phyloP scores from a whole-genome alignment of 1,140 invertebrate species.

The Thaumatotibia leucotreta region DNA sequence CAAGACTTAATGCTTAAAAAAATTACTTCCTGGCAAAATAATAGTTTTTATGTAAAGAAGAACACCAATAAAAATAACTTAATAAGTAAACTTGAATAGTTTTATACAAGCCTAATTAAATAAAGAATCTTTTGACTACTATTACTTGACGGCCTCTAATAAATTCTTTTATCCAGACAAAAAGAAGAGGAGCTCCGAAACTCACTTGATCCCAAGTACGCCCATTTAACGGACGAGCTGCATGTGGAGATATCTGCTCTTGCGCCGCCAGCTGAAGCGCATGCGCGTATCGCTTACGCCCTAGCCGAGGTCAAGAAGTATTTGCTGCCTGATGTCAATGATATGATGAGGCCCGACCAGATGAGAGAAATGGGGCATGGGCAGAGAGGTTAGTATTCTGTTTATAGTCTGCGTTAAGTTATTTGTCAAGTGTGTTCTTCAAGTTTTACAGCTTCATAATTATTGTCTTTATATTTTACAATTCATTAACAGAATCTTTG shows the following conservation, averaged over 20 bases:
- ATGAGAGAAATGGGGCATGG: slow-evolving; percentile 57
- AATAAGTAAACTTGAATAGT: too few relatives aligned
- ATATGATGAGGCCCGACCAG: slow-evolving; percentile 80
- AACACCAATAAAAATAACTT: too few relatives aligned
- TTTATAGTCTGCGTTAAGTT: neutral
- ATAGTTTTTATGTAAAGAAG: too few relatives aligned
- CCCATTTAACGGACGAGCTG: slow-evolving; percentile 93
- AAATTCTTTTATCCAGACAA: slow-evolving; percentile 74
- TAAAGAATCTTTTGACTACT: too few relatives aligned
- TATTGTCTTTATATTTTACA: neutral
- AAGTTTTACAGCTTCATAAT: neutral
- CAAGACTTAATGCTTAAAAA: too few relatives aligned
- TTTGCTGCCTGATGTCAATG: slow-evolving; percentile 84
- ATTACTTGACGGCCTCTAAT: too few relatives aligned
- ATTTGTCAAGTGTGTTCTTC: neutral
- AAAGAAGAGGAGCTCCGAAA: slow-evolving; percentile 90
- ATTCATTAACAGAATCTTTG: neutral
- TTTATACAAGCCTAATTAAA: too few relatives aligned
- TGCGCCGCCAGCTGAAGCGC: slow-evolving; percentile 93
- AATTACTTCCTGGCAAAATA: too few relatives aligned
- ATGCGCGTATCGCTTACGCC: slow-evolving; percentile 93
- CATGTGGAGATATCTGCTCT: slow-evolving; percentile 95
- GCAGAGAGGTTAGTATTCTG: slow-evolving; percentile 46
- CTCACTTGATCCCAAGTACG: slow-evolving; percentile 93
- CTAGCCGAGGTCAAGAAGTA: slow-evolving; percentile 85